Evolutionary conservation across 2,797 vertebrate genomes (phyloP).

Genomic region (Apodemus agrarius): DNA sequence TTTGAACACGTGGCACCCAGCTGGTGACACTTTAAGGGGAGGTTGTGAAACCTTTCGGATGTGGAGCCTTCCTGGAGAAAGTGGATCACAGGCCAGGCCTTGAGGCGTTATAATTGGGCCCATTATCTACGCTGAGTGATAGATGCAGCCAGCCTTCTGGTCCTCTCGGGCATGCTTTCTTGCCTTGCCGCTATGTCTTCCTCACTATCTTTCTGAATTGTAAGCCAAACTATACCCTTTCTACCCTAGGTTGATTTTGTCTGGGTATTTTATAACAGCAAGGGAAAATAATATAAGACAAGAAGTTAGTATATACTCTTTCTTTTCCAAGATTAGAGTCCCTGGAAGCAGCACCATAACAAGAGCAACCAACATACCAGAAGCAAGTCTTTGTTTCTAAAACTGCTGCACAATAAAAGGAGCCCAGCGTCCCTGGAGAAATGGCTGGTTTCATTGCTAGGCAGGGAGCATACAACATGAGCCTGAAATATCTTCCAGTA

Average conservation of each 20-base stretch:
- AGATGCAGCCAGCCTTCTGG: background rate
- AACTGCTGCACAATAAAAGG: background rate
- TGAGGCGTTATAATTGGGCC: background rate
- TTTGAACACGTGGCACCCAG: background rate
- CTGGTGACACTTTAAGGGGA: background rate
- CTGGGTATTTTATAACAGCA: background rate
- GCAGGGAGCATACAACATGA: background rate
- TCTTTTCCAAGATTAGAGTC: background rate
- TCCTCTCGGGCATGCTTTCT: no score
- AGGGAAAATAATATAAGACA: background rate
- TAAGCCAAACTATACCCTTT: background rate
- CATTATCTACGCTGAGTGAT: no score
- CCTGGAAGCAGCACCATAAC: background rate
- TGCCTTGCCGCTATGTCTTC: background rate
- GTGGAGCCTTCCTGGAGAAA: background rate
- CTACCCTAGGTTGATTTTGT: background rate
- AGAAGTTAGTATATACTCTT: background rate
- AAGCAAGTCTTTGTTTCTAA: background rate
- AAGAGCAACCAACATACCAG: background rate
- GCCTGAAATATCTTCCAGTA: background rate
- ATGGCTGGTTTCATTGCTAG: background rate
- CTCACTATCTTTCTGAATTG: background rate
- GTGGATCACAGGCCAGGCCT: no score
- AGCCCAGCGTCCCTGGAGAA: background rate
- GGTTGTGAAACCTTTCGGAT: background rate